Conservation (phyloP, 2,113 vertebrate genomes). For the Rhabdomys dilectus region DNA sequence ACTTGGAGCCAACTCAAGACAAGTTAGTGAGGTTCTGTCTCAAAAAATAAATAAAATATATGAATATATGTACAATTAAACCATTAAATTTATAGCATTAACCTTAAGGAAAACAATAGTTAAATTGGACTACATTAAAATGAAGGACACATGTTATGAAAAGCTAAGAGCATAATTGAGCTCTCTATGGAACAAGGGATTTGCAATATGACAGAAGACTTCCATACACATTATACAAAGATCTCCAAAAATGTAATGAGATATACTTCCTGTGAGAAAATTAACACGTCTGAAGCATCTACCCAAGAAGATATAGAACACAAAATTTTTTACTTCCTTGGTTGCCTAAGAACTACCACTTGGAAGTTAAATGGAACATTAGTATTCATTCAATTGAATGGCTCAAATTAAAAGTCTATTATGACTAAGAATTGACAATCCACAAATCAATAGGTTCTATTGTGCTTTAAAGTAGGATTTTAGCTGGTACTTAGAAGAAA, state of each 20-base stretch:
- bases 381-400: neutral
- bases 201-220: neutral
- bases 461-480: no score
- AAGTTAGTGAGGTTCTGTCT: neutral
- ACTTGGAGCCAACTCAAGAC: neutral
- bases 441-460: neutral
- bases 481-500: neutral
- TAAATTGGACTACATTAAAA: neutral
- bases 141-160: neutral
- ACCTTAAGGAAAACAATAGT: neutral
- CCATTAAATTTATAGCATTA: neutral
- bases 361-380: neutral
- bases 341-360: neutral
- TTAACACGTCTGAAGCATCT: neutral
- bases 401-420: neutral
- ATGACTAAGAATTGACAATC: neutral
- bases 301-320: constrained; percentile 30
- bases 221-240: neutral
- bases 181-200: neutral
- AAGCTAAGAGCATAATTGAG: neutral
- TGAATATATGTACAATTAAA: neutral
- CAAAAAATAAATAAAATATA: neutral
- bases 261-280: neutral
- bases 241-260: neutral
- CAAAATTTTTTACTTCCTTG: no score